Conservation (phyloP, 2,888 invertebrate species). For the Sinhomidia bicolor region DNA sequence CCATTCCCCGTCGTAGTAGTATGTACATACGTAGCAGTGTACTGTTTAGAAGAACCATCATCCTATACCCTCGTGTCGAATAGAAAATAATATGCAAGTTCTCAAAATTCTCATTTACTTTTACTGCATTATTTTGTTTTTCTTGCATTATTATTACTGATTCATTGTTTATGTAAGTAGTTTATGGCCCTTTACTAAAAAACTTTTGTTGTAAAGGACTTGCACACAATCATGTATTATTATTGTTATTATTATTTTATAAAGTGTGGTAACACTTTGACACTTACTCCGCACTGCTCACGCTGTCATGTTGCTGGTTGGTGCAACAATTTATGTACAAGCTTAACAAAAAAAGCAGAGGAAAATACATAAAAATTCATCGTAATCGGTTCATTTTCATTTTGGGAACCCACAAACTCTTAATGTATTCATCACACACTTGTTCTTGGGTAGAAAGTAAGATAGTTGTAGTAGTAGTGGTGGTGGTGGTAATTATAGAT, state of each 20-base stretch:
- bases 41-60: neutral
- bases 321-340: constrained; percentile 28
- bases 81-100: constrained; percentile 19
- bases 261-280: constrained; percentile 42
- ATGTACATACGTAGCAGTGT: too few relatives aligned
- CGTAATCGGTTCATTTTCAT: constrained; percentile 15
- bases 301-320: constrained; percentile 2
- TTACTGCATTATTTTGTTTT: constrained; percentile 19
- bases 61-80: constrained; percentile 1
- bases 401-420: constrained; percentile 10
- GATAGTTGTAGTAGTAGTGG: neutral
- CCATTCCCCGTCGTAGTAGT: too few relatives aligned
- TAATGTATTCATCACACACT: constrained; percentile 1
- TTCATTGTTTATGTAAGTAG: neutral
- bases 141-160: neutral
- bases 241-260: neutral
- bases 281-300: constrained; percentile 15
- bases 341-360: too few relatives aligned
- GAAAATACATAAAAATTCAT: neutral
- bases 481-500: too few relatives aligned
- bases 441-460: neutral
- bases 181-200: neutral
- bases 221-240: constrained; percentile 7
- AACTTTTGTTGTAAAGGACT: neutral
- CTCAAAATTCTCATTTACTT: constrained; percentile 14